A percentile compares a stretch with the other conserved stretches of the same genome.
Evolutionary conservation across 2,888 invertebrate genomes (phyloP).

Genomic region (Coronaproctus castanopsis): DNA sequence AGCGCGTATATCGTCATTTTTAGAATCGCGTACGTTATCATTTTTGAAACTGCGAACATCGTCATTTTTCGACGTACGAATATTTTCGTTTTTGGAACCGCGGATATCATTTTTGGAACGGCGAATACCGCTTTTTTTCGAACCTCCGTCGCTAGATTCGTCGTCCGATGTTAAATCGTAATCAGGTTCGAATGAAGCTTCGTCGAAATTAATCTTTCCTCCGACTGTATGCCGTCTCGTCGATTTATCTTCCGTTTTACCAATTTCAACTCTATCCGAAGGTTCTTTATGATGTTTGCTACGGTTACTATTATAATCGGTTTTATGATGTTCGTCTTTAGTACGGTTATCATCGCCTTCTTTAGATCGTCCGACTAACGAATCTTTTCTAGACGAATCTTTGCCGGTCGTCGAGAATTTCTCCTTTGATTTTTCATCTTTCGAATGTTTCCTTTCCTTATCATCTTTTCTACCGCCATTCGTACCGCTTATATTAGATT

Average conservation of each 20-base stretch:
- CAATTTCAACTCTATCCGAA: background rate
- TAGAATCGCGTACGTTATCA: too few species aligned
- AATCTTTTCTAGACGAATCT: background rate
- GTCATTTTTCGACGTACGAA: too few species aligned
- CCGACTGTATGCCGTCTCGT: too few species aligned
- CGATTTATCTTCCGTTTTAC: background rate
- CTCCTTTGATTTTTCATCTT: background rate
- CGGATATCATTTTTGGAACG: too few species aligned
- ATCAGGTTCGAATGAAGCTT: background rate
- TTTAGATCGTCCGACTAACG: background rate
- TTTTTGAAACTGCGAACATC: too few species aligned
- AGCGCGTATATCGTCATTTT: background rate
- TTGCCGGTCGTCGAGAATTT: background rate
- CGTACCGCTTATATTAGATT: too few species aligned
- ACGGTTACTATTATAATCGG: background rate
- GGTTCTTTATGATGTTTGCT: background rate
- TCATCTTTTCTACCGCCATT: background rate
- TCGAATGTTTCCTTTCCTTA: background rate
- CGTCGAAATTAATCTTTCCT: background rate
- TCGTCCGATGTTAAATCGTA: background rate
- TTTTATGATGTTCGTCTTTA: background rate
- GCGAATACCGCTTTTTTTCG: too few species aligned
- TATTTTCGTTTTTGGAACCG: too few species aligned
- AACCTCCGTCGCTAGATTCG: background rate
- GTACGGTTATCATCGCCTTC: background rate